phyloP scores from a whole-genome alignment of 2,113 vertebrate genomes.

The Salvator merianae region DNA sequence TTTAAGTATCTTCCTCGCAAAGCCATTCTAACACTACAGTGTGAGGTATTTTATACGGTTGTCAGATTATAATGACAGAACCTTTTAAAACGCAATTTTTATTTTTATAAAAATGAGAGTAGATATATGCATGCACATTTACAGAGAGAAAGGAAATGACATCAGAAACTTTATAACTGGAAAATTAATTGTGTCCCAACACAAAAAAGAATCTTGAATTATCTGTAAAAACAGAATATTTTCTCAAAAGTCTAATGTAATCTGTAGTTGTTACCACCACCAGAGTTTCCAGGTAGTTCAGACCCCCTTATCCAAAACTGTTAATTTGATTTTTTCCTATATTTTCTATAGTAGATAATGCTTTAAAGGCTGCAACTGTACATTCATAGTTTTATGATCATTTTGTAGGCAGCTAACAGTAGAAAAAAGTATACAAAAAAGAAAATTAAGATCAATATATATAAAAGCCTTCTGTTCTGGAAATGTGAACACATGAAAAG shows the following conservation, averaged over 20 bases:
- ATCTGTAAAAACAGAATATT: background rate
- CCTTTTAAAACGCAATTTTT: background rate
- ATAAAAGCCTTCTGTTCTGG: constrained; percentile 5
- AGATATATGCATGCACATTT: background rate
- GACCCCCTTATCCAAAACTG: background rate
- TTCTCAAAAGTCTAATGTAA: background rate
- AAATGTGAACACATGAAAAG: constrained; percentile 28
- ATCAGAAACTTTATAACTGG: background rate
- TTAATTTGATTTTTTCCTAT: background rate
- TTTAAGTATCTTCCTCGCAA: background rate
- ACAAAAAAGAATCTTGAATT: background rate
- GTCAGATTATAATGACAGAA: background rate
- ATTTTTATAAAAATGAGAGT: constrained; percentile 1
- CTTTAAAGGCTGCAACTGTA: constrained; percentile 1
- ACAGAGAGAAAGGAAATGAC: constrained; percentile 4
- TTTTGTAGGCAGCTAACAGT: background rate
- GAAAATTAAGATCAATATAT: constrained; percentile 32
- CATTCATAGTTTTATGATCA: background rate
- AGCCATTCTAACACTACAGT: constrained; percentile 9
- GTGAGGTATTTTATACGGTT: background rate
- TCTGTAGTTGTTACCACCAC: background rate
- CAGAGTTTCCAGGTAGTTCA: background rate
- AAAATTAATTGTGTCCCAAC: constrained; percentile 1
- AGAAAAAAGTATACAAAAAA: background rate
- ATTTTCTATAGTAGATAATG: background rate